phyloP scores from a whole-genome alignment of 2,797 vertebrate species.

The Lacerta agilis region DNA sequence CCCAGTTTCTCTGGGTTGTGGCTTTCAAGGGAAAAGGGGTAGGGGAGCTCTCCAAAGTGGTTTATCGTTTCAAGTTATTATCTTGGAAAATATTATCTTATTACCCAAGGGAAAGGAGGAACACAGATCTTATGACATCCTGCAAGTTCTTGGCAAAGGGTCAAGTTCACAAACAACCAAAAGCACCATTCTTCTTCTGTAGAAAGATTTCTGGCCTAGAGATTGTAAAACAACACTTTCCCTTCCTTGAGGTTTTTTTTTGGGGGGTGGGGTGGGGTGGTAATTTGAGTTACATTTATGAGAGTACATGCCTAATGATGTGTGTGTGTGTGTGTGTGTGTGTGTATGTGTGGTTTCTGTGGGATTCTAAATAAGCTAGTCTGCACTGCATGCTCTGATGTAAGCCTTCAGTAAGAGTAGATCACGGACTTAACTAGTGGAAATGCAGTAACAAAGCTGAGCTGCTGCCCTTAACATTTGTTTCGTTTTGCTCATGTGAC shows the following conservation, averaged over 20 bases:
- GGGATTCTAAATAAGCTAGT: background rate
- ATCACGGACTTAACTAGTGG: background rate
- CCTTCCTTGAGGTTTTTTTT: background rate
- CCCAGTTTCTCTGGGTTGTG: background rate
- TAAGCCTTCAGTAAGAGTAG: background rate
- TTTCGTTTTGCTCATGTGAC: background rate
- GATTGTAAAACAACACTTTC: background rate
- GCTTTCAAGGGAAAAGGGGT: background rate
- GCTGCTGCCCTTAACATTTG: background rate
- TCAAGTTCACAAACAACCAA: background rate
- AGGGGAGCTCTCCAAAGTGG: background rate
- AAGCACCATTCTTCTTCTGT: background rate
- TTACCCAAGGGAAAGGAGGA: background rate
- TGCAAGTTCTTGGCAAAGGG: background rate
- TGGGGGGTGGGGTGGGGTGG: background rate
- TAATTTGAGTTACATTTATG: slow-evolving; percentile 4
- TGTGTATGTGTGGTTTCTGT: background rate
- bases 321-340: background rate
- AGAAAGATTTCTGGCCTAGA: background rate
- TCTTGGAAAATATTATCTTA: background rate
- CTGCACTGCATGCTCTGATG: background rate
- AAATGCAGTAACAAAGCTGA: background rate
- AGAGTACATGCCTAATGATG: background rate
- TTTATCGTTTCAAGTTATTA: background rate
- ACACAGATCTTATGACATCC: background rate